Conservation (phyloP, 1,140 invertebrate species). For the Gonatopus flavifemur region DNA sequence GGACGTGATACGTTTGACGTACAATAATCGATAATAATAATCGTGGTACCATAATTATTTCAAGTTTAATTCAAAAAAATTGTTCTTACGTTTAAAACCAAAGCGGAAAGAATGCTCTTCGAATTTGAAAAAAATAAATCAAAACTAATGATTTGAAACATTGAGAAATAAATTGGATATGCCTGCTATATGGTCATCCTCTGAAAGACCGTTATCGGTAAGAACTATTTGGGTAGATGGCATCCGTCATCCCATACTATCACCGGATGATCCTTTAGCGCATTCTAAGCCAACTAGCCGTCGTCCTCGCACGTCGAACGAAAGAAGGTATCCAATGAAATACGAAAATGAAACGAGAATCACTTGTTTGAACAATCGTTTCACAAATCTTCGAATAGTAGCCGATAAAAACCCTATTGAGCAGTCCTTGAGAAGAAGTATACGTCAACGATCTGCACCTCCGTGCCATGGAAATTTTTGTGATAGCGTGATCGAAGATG, state of each 20-base stretch:
- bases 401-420: conserved; percentile 28
- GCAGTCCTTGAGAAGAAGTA: conserved; percentile 13
- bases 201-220: conserved; percentile 69
- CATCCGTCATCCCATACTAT: conserved; percentile 69
- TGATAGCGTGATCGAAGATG: background rate
- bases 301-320: conserved; percentile 7
- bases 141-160: no score
- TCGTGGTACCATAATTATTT: no score
- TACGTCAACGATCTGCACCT: conserved; percentile 38
- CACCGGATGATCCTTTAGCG: conserved; percentile 63
- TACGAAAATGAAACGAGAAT: conserved; percentile 24
- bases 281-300: conserved; percentile 21
- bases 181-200: conserved; percentile 68
- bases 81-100: no score
- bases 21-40: no score
- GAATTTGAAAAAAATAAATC: no score
- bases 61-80: no score
- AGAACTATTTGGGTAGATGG: conserved; percentile 72
- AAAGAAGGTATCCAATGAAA: conserved; percentile 13
- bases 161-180: conserved; percentile 26
- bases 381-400: conserved; percentile 46
- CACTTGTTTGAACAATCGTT: conserved; percentile 40
- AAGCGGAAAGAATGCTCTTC: no score
- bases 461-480: conserved; percentile 9
- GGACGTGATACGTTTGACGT: background rate